Percentiles rank a stretch among this genome's conserved stretches.
Conservation (phyloP, 2,113 vertebrate genomes). For the Lamprotornis superbus region DNA sequence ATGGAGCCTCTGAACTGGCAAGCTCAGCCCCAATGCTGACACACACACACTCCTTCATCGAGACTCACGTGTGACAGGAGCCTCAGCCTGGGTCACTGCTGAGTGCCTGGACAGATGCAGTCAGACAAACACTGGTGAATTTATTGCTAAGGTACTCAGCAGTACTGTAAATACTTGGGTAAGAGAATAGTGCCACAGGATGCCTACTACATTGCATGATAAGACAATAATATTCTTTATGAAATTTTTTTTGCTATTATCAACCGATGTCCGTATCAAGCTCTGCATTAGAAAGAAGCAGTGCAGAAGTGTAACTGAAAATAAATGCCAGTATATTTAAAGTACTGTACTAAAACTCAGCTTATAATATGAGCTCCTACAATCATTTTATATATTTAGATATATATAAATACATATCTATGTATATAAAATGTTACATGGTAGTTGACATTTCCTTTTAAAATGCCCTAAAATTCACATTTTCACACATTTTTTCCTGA, state of each 20-base stretch:
- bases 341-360: slow-evolving; percentile 64
- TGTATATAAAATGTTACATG: slow-evolving; percentile 63
- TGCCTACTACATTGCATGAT: slow-evolving; percentile 89
- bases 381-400: slow-evolving; percentile 72
- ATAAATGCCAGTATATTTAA: slow-evolving; percentile 54
- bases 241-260: slow-evolving; percentile 61
- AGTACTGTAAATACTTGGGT: slow-evolving; percentile 84
- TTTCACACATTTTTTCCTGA: slow-evolving; percentile 11
- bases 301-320: slow-evolving; percentile 49
- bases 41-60: slow-evolving; percentile 91
- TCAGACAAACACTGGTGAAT: slow-evolving; percentile 78
- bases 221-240: slow-evolving; percentile 82
- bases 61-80: slow-evolving; percentile 82
- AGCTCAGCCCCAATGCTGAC: slow-evolving; percentile 81
- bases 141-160: slow-evolving; percentile 80
- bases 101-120: slow-evolving; percentile 14
- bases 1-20: slow-evolving; percentile 82
- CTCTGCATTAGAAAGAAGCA: slow-evolving; percentile 64
- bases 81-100: neutral
- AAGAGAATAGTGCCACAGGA: slow-evolving; percentile 83
- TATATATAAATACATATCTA: slow-evolving; percentile 47
- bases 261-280: slow-evolving; percentile 56
- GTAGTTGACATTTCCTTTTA: slow-evolving; percentile 46
- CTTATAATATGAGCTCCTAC: slow-evolving; percentile 38
- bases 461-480: slow-evolving; percentile 42